Evolutionary conservation across 1,140 invertebrate genomes (phyloP), one percentile per base, ranked within the genome.

Genomic region (Lepidurus packardi): DNA sequence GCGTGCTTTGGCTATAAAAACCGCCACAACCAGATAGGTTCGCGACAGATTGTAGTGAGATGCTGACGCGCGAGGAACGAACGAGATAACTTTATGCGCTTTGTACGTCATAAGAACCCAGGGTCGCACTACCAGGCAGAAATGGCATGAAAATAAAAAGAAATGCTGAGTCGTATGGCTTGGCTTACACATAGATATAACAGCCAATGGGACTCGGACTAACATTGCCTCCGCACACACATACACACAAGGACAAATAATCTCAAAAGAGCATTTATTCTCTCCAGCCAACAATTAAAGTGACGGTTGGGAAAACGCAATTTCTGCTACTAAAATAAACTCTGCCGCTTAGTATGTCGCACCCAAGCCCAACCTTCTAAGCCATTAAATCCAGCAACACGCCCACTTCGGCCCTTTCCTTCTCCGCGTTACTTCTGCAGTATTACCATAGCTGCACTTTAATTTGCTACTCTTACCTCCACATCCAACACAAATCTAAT

Each of bases 251-350:
- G 53, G 53, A 13, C 53, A 65, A 65, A 65, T 65, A 34, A 34
- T 34, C 34, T 34, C 34, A 34, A 34, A 34, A 21, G 53, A 7
- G 53, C 53, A 21, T 65, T 21, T 65, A 65, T 65, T 65, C 21
- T n/a, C 53, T 65, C 21, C 3, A 65, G 53, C 21, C 53, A 65
- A 65, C 53, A 65, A 21, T 65, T 65, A 65, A 21, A 21, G 53
- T 65, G 53, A 65, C 53, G 16, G 53, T 3, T 65, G 53, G 53
- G 13, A 65, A 65, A 65, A 21, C 53, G 21, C 53, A 13, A 65
- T n/a, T 65, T 65, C 53, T 65, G 53, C 53, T n/a, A 21, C 53
- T 65, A 65, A 65, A 65, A 65, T 65, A 65, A 65, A 65, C 53
- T 65, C 53, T n/a, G 21, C n/a, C 53, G 53, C 53, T 65, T 65